phyloP scores from a whole-genome alignment of 1,140 invertebrate genomes.

The Hypsibius dujardini region DNA sequence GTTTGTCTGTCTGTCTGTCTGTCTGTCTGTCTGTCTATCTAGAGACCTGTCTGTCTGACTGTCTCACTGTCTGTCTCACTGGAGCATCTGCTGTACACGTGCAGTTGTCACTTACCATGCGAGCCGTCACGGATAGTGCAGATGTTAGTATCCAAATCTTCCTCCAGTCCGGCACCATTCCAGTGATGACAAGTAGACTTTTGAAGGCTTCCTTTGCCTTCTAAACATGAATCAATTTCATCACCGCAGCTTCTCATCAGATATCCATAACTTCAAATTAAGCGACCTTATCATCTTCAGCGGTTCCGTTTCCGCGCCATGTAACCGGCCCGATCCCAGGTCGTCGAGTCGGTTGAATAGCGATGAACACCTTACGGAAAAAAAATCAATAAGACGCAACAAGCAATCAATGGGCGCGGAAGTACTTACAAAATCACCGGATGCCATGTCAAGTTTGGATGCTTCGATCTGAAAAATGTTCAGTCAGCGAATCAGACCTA shows the following conservation, averaged over 20 bases:
- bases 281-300: too few species aligned
- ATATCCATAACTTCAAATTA: too few species aligned
- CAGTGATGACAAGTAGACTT: background rate
- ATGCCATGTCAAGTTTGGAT: background rate
- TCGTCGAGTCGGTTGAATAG: background rate
- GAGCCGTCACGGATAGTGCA: background rate
- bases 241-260: too few species aligned
- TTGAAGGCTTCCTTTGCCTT: background rate
- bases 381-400: background rate
- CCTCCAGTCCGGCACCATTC: background rate
- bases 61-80: too few species aligned
- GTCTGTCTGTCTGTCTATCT: too few species aligned
- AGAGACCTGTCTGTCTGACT: too few species aligned
- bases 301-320: constrained; percentile 5
- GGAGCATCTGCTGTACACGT: background rate
- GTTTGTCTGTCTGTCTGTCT: too few species aligned
- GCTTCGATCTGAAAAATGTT: constrained; percentile 4
- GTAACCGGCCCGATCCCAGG: background rate
- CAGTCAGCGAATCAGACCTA: too few species aligned
- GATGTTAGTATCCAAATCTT: background rate
- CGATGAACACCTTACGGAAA: constrained; percentile 7
- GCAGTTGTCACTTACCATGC: background rate
- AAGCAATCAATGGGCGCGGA: background rate
- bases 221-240: too few species aligned
- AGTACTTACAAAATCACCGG: constrained; percentile 4